phyloP scores from a whole-genome alignment of 2,113 vertebrate species.

The Leucopsar rothschildi region DNA sequence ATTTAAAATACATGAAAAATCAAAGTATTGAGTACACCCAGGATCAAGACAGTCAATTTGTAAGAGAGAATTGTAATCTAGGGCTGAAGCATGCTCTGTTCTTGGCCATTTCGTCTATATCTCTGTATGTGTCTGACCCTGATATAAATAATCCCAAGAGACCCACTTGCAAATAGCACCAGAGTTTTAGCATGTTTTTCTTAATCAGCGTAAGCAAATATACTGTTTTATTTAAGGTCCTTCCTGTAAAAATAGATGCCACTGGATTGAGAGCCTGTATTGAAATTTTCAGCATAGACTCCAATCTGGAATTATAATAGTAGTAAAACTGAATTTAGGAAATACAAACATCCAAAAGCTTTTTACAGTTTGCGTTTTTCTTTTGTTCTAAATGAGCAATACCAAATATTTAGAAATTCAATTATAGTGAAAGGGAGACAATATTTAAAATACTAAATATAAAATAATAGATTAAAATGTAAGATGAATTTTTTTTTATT shows the following conservation, averaged over 20 bases:
- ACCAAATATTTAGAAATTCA: neutral
- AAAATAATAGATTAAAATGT: neutral
- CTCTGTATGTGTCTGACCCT: neutral
- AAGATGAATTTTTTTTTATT: neutral
- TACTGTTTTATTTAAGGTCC: neutral
- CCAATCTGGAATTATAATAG: neutral
- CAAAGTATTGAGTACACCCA: neutral
- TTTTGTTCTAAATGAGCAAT: neutral
- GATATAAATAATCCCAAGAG: neutral
- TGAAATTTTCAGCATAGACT: neutral
- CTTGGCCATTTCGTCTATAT: neutral
- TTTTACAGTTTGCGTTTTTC: neutral
- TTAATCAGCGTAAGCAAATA: neutral
- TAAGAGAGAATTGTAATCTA: neutral
- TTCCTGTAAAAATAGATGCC: neutral
- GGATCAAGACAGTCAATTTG: neutral
- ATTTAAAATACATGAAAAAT: neutral
- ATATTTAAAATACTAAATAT: neutral
- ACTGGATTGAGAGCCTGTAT: neutral
- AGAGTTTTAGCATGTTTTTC: neutral
- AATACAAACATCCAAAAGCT: neutral
- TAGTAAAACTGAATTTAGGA: neutral
- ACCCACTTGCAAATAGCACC: accelerated
- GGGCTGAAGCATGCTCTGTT: neutral
- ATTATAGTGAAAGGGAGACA: neutral